Evolutionary conservation across 2,797 vertebrate species (phyloP), one percentile per base, ranked within the genome.

Genomic region (Pelochelys cantorii): DNA sequence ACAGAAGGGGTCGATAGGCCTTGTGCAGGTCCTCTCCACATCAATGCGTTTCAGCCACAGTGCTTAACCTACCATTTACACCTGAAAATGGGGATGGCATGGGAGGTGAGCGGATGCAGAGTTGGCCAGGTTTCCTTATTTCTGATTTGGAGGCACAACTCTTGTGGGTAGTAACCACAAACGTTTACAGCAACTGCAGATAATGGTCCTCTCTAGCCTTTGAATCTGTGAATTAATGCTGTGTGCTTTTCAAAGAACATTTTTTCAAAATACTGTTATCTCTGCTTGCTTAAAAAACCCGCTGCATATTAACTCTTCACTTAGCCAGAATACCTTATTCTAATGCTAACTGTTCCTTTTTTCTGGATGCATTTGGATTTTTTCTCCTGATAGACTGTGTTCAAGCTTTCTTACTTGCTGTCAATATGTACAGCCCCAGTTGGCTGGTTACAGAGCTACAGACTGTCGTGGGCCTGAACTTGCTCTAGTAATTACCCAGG

Each of bases 191-290:
- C 53, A 48, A 27, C 56, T 81, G 31, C 87, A 53, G 29, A 11
- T 37, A 20, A 71, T 22, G n/a, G 10, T 71, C 18, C 18, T 17
- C n/a, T 34, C n/a, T 68, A 31, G n/a, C 18, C 34, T 37, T 37
- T 37, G 34, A 68, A 68, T 34, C 65, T 37, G 3, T 71, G 68
- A 37, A 71, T 71, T 53, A 55, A 81, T 3, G n/a, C 25, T 52
- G 74, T 52, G 25, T 48, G 42, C 14, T 71, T 71, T 78, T 78
- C 14, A 83, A 88, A n/a, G 4, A 42, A 12, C 57, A n/a, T 60
- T 90, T 56, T 48, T 71, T 71, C n/a, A 5, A 37, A 60, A 34
- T 52, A 53, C 57, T 91, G 55, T 82, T 52, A 89, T 42, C 53
- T 59, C 62, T 25, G 20, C 29, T 82, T 90, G n/a, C n/a, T 88